Evolutionary conservation across 2,113 vertebrate species (phyloP), one percentile per base, ranked within the genome.

Genomic region (Clarias gariepinus): DNA sequence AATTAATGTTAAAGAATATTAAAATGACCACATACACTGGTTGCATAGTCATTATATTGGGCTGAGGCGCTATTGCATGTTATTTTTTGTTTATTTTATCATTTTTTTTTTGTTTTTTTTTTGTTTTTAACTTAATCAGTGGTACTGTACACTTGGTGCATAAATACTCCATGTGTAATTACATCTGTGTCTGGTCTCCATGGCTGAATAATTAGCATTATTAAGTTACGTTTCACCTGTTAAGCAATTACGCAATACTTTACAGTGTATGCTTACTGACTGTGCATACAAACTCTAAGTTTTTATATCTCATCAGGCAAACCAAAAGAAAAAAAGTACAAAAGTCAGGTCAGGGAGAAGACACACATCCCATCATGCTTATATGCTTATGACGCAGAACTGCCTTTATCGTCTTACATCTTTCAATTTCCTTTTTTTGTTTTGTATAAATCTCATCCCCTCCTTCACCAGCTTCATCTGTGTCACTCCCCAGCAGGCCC

Each of bases 401-500:
- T 33, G 33, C 8, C 0, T 47, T 73, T 41, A 41, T 73, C 69
- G 19, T 19, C 8, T 25, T 28, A 73, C 69, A 33, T 21, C 69
- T 73, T 21, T 73, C 33, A 2, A 2, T 12, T 28, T 28, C 23
- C 28, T 9, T 19, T 0, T 6, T 36, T 36, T 30, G 15, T 68
- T 13, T 13, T 30, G 28, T 47, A 47, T 47, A 8, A 36, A 36
- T 36, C 8, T 74, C 21, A 47, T 25, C 21, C 71, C 36, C 33
- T 81, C 36, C 68, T 53, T 89, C 82, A 76, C 71, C 53, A 30
- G 61, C 86, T 71, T 80, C 81, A 66, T 74, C 13, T 18, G 69
- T 80, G 47, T 71, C 36, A 64, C 30, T 57, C 64, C 57, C 28
- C 57, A 58, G 84, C 85, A 81, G 77, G 82, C 69, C 25, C 63